These are phyloP conservation scores for Potamarius usumacintae DNA, from an alignment of 2,113 vertebrate species.

Conservation along the genomic window DNA sequence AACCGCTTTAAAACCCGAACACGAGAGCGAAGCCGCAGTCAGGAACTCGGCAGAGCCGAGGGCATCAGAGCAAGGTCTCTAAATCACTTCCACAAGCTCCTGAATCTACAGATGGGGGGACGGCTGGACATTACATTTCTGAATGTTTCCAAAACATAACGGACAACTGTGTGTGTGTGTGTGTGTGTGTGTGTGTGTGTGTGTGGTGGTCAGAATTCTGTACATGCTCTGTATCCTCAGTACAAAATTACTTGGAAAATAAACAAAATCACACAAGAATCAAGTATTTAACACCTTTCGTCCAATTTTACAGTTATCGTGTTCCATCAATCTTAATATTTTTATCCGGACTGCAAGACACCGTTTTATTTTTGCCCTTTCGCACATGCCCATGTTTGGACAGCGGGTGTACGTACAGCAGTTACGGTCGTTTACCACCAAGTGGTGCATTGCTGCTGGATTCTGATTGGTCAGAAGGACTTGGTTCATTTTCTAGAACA, in stretches of 20 bases:
- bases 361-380: neutral
- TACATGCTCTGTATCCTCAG: neutral
- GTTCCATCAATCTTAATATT: no score
- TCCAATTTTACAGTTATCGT: no score
- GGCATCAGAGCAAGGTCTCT: conserved; percentile 17
- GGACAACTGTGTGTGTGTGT: no score
- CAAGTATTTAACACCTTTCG: no score
- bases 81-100: neutral
- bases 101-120: neutral
- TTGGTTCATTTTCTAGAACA: no score
- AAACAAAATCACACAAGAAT: neutral
- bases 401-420: neutral
- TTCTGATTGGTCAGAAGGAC: neutral
- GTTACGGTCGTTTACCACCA: neutral
- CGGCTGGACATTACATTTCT: neutral
- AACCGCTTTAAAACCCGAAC: neutral
- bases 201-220: neutral
- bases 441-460: neutral
- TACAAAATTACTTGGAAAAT: neutral
- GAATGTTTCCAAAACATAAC: neutral
- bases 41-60: neutral
- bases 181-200: no score
- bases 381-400: neutral
- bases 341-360: neutral
- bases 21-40: conserved; percentile 4